These are phyloP conservation scores for Pangasius sanitwongsei DNA, from an alignment of 2,797 vertebrate species.

Conservation along the genomic window DNA sequence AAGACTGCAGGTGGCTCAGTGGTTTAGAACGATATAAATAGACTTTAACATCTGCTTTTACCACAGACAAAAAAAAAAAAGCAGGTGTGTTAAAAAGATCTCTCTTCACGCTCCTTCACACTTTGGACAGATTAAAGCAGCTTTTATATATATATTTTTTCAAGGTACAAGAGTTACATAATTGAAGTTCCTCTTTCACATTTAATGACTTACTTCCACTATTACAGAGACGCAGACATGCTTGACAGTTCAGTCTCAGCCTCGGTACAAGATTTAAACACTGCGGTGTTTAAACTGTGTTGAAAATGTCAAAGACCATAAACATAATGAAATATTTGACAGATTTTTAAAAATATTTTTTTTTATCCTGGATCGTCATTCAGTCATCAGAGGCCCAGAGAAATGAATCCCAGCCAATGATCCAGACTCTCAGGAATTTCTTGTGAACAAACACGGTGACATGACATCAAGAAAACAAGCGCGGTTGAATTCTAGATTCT, in stretches of 20 bases:
- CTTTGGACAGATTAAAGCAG: not conserved
- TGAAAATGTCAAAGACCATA: not conserved
- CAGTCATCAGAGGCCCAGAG: not conserved
- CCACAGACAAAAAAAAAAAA: not conserved
- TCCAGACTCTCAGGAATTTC: not conserved
- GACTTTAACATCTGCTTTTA: constrained; percentile 13
- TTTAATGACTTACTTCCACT: constrained; percentile 44
- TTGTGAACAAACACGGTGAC: not conserved
- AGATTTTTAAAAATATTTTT: not conserved
- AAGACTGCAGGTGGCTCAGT: not conserved
- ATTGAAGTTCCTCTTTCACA: constrained; percentile 31
- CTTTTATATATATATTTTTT: not conserved
- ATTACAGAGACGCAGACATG: not conserved
- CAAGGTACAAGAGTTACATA: constrained; percentile 30
- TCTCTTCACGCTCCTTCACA: constrained; percentile 5
- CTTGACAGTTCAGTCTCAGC: constrained; percentile 18
- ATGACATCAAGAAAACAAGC: not conserved
- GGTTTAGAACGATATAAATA: not conserved
- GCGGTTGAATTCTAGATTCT: not conserved
- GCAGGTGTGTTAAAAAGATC: constrained; percentile 36
- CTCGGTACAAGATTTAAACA: not conserved
- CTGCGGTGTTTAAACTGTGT: not conserved
- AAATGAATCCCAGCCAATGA: not conserved
- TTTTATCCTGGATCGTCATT: not conserved
- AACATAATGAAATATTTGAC: not conserved